Evolutionary conservation across 2,797 vertebrate genomes (phyloP).

Genomic region (Chaetodon trifasciatus): DNA sequence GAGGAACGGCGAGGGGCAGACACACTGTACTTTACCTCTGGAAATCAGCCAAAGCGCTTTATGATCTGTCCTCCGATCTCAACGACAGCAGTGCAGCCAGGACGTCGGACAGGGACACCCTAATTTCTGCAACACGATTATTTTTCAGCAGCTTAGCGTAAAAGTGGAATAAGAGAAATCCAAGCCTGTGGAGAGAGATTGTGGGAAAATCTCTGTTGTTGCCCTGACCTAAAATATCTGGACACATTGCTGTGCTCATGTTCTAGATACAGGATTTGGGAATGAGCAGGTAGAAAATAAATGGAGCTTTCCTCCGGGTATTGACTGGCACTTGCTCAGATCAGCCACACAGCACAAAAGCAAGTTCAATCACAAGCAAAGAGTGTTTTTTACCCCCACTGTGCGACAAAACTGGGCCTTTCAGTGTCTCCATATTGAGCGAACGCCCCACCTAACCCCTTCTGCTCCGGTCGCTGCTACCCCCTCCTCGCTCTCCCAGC

Average conservation of each 20-base stretch:
- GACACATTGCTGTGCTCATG: constrained; percentile 48
- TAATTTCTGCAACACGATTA: constrained; percentile 65
- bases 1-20: constrained; percentile 68
- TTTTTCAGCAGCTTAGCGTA: constrained; percentile 64
- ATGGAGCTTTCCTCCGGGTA: constrained; percentile 84
- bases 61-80: constrained; percentile 65
- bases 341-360: constrained; percentile 76
- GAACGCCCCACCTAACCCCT: constrained; percentile 60
- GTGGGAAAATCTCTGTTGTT: constrained; percentile 32
- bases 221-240: constrained; percentile 48
- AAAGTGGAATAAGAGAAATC: constrained; percentile 59
- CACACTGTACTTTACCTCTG: constrained; percentile 79
- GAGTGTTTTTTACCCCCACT: constrained; percentile 68
- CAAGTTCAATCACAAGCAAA: constrained; percentile 79
- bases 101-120: constrained; percentile 49
- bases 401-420: constrained; percentile 76
- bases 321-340: constrained; percentile 77
- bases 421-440: constrained; percentile 78
- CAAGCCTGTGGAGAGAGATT: constrained; percentile 32
- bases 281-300: constrained; percentile 82
- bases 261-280: constrained; percentile 49
- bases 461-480: constrained; percentile 54
- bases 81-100: constrained; percentile 58
- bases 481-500: constrained; percentile 57
- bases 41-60: constrained; percentile 80